phyloP scores from a whole-genome alignment of 2,888 invertebrate genomes.

The Phengaris alcon region DNA sequence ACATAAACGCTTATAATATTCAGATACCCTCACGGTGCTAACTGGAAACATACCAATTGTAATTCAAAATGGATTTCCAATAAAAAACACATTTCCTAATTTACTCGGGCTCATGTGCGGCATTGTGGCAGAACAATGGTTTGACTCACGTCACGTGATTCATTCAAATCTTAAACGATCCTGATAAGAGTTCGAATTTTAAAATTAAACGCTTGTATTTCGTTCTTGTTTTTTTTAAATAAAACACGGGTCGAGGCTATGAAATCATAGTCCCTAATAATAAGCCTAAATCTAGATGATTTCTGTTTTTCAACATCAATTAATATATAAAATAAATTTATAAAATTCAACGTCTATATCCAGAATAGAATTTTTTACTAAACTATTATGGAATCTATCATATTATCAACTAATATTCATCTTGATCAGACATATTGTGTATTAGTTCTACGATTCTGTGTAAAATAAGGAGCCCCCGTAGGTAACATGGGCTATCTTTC shows the following conservation, averaged over 20 bases:
- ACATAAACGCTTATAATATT: slow-evolving; percentile 46
- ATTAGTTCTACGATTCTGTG: not conserved
- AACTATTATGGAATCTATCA: not conserved
- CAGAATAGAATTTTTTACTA: not conserved
- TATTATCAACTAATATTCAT: not conserved
- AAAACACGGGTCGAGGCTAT: slow-evolving; percentile 5
- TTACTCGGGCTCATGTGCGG: slow-evolving; percentile 59
- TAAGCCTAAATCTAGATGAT: not conserved
- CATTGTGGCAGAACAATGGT: slow-evolving; percentile 71
- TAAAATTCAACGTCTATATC: not conserved
- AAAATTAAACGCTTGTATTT: slow-evolving; percentile 31
- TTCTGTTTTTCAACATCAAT: not conserved
- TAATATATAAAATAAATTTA: not conserved
- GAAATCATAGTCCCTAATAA: slow-evolving; percentile 17
- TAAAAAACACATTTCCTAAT: slow-evolving; percentile 78
- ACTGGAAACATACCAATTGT: slow-evolving; percentile 69
- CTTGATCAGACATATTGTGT: not conserved
- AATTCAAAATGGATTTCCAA: slow-evolving; percentile 69
- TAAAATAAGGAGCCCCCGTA: too few species aligned
- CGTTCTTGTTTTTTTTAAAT: not conserved
- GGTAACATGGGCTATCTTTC: too few species aligned
- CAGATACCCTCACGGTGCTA: slow-evolving; percentile 64
- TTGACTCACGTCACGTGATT: slow-evolving; percentile 73
- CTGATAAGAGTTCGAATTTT: slow-evolving; percentile 40
- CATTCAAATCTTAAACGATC: slow-evolving; percentile 56